Base-by-base conservation (phyloP, 2,888 invertebrate species). In the Drosophila mimica region DNA sequence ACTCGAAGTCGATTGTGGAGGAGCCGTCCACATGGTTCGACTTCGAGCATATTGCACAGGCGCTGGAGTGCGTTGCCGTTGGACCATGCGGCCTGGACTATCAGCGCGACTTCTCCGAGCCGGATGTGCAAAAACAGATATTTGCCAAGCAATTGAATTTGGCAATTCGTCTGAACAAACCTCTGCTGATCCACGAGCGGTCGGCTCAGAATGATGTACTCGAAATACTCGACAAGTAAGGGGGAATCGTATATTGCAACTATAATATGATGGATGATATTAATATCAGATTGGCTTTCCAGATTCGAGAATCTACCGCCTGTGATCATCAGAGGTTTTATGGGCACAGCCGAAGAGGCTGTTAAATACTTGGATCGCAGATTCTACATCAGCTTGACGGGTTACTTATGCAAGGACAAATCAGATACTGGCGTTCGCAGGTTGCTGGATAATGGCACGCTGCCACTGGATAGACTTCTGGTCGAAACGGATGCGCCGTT, bases 11-110 rank as follows among this genome's bases (percentile, higher is more conserved):
- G 4, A 96, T 96, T 94, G 94, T 95, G 54, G 96, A 96, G 74
- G 96, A 93, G 79, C 93, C 96, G 85, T 95, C 95, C 68, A 93
- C 94, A 91, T 98, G 98, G 98, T 94, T 95, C 49, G 97, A 97
- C 91, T 94, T 98, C 67, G 95, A 95, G 88, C 95, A 95, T 77
- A 95, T 97, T 79, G 97, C 97, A 25, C 94, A 94, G 60, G 97
- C 97, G 90, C 96, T 96, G 4, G 98, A 98, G 94, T 98, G 98
- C 93, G 98, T 98, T 36, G 98, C 98, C 4, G 95, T 98, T 48
- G 98, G 98, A 28, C 98, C 98, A 93, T 98, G 98, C 93, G 98
- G 98, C 40, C 94, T 99, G 80, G 98, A 99, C 94, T 98, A 97
- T 93, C 98, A 97, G 93, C 96, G 98, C 91, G 98, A 98, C 93